phyloP scores from a whole-genome alignment of 2,797 vertebrate species.

The Pipistrellus pygmaeus region DNA sequence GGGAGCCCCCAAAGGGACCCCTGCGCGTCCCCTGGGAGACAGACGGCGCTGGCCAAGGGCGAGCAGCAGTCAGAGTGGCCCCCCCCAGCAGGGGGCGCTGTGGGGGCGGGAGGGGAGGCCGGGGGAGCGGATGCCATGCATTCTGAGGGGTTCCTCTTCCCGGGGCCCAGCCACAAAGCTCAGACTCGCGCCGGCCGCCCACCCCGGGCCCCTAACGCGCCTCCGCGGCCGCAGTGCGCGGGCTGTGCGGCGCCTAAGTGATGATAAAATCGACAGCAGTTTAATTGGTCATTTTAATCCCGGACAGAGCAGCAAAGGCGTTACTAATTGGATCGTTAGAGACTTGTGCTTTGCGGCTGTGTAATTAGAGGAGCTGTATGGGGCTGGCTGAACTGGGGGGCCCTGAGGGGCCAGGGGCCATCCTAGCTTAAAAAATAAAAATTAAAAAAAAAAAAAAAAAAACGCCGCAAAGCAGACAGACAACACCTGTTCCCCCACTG shows the following conservation, averaged over 20 bases:
- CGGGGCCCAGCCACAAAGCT: background rate
- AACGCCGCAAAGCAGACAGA: background rate
- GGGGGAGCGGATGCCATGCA: background rate
- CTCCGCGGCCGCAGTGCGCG: background rate
- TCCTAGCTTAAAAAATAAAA: background rate
- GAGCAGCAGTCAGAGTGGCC: background rate
- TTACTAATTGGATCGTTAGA: conserved; percentile 82
- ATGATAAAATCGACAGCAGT: conserved; percentile 82
- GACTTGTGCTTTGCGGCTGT: conserved; percentile 77
- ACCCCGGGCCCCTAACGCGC: background rate
- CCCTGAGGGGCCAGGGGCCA: background rate
- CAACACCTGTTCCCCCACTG: rapidly evolving
- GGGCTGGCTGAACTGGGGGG: conserved; percentile 60
- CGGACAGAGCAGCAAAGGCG: conserved; percentile 78
- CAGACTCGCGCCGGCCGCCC: rapidly evolving
- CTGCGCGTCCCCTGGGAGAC: background rate
- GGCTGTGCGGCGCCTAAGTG: conserved; percentile 67
- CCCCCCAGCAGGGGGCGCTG: background rate
- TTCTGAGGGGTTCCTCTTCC: background rate
- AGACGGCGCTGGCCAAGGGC: background rate
- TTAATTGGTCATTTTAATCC: conserved; percentile 84
- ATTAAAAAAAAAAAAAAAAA: no score
- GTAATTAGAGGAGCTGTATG: conserved; percentile 75
- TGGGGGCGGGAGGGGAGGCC: background rate
- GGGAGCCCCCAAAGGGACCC: background rate